phyloP scores from a whole-genome alignment of 2,888 invertebrate species.

The Agrochola lota region DNA sequence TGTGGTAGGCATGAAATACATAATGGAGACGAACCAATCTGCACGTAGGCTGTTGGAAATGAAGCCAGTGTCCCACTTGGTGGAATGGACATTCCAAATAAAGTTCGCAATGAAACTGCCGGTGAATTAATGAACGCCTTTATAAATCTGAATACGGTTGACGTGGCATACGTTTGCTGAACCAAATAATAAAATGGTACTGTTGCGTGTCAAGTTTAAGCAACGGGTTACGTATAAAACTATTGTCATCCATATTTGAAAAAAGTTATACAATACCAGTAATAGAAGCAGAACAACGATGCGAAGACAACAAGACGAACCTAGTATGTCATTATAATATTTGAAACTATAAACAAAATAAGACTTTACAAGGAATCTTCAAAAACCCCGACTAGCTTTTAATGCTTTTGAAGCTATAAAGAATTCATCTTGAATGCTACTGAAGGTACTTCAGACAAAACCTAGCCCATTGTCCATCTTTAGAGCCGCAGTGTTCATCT shows the following conservation, averaged over 20 bases:
- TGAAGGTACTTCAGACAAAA: constrained; percentile 10
- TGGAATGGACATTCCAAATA: constrained; percentile 74
- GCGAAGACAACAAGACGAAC: not conserved
- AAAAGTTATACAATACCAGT: constrained; percentile 43
- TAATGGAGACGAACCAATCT: constrained; percentile 65
- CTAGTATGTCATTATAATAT: not conserved
- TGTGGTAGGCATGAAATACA: constrained; percentile 47
- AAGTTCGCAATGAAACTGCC: constrained; percentile 76
- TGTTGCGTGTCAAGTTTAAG: constrained; percentile 55
- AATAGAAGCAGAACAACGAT: not conserved
- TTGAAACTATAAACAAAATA: not conserved
- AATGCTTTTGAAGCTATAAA: not conserved
- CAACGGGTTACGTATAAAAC: constrained; percentile 47
- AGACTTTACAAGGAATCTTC: not conserved
- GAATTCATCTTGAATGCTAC: constrained; percentile 4
- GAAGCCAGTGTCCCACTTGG: constrained; percentile 77
- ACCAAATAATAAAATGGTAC: constrained; percentile 50
- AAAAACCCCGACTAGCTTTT: not conserved
- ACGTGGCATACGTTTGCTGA: constrained; percentile 29
- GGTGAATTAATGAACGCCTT: constrained; percentile 73
- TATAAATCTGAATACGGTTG: constrained; percentile 59
- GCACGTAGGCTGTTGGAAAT: constrained; percentile 79
- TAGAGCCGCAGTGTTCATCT: constrained; percentile 27
- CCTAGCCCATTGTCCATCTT: constrained; percentile 30
- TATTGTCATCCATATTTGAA: constrained; percentile 27